phyloP scores from a whole-genome alignment of 1,140 invertebrate species.

The Hylyphantes graminicola region DNA sequence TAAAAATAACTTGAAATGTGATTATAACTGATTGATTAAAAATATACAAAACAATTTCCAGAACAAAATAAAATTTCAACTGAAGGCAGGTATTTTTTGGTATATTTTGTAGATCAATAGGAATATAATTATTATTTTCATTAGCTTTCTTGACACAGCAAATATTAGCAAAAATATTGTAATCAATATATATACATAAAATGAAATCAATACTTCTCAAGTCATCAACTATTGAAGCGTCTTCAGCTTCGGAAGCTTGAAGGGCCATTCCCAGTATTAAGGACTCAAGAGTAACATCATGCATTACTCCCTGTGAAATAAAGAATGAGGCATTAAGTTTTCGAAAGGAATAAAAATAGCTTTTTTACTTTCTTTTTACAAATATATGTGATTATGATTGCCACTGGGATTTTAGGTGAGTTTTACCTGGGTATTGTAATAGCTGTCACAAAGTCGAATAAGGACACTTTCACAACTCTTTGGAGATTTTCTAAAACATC shows the following conservation, averaged over 20 bases:
- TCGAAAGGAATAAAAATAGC: background rate
- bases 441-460: slow-evolving; percentile 76
- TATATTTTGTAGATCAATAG: no score
- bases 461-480: slow-evolving; percentile 41
- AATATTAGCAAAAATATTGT: background rate
- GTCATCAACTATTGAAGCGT: slow-evolving; percentile 76
- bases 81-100: no score
- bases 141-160: no score
- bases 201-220: slow-evolving; percentile 70
- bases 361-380: background rate
- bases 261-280: slow-evolving; percentile 75
- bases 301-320: slow-evolving; percentile 24
- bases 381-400: background rate
- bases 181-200: no score
- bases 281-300: slow-evolving; percentile 71
- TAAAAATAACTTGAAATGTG: no score
- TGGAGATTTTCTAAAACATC: slow-evolving; percentile 1
- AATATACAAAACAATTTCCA: no score
- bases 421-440: slow-evolving; percentile 73
- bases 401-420: background rate
- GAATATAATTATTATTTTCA: no score
- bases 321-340: background rate
- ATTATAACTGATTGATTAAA: no score
- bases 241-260: slow-evolving; percentile 76
- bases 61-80: no score